These are phyloP conservation scores for Eulemur albifrons DNA, from an alignment of 2,797 vertebrate species.

Conservation along the genomic window DNA sequence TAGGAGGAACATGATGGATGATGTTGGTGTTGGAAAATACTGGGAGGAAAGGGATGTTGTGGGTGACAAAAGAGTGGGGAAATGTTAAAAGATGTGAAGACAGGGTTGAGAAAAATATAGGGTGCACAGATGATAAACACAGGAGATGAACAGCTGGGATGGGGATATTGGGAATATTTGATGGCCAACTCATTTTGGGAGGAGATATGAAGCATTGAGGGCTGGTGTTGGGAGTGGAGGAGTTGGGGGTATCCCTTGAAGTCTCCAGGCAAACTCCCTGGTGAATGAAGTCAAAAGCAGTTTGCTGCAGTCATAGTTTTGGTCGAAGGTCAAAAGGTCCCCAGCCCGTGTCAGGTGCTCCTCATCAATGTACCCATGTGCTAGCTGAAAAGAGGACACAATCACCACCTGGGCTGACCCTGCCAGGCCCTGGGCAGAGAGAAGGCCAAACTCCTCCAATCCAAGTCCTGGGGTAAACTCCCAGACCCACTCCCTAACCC, in stretches of 20 bases:
- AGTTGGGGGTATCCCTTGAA: conserved; percentile 80
- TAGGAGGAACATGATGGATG: not conserved
- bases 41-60: not conserved
- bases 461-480: not conserved
- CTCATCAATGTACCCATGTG: conserved; percentile 82
- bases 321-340: accelerated
- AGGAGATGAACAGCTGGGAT: not conserved
- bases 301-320: conserved; percentile 88
- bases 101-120: not conserved
- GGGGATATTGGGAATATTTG: not conserved
- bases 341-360: conserved; percentile 86
- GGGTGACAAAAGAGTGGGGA: not conserved
- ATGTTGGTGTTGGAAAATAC: not conserved
- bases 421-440: conserved; percentile 84
- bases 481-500: not conserved
- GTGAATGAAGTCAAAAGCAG: conserved; percentile 91
- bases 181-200: not conserved
- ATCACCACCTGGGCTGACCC: conserved; percentile 88
- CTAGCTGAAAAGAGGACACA: conserved; percentile 87
- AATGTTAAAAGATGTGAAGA: not conserved
- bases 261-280: conserved; percentile 86
- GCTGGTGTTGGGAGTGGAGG: not conserved
- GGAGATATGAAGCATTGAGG: not conserved
- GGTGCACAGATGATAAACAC: not conserved
- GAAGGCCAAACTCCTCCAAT: not conserved